A percentile compares a stretch with the other conserved stretches of the same genome.
Evolutionary conservation across 2,888 invertebrate genomes (phyloP).

Genomic region (Hylaea fasciaria): DNA sequence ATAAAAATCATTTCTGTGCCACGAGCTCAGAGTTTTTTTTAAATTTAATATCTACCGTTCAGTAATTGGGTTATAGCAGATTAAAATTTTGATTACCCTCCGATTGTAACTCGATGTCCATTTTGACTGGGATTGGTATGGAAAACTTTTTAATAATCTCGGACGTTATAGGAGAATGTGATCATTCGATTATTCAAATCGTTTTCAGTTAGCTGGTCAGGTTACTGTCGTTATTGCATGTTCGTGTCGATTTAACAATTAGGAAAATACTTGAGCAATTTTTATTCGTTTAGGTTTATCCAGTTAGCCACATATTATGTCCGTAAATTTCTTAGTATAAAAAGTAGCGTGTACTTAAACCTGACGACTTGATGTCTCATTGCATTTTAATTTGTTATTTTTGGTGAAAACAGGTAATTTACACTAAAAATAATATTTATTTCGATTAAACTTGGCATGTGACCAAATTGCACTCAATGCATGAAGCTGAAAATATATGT

Average conservation of each 20-base stretch:
- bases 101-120: constrained; percentile 48
- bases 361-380: too few species aligned
- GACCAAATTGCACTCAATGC: too few species aligned
- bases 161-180: constrained; percentile 27
- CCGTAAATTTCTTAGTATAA: too few species aligned
- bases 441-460: too few species aligned
- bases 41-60: constrained; percentile 39
- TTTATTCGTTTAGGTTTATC: too few species aligned
- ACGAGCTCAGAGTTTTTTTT: constrained; percentile 30
- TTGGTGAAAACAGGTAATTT: too few species aligned
- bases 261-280: background rate
- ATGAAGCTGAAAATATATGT: too few species aligned
- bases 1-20: constrained; percentile 44
- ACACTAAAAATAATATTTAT: too few species aligned
- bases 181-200: constrained; percentile 28
- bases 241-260: background rate
- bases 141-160: constrained; percentile 46
- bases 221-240: constrained; percentile 22
- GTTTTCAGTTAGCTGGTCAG: constrained; percentile 29
- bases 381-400: too few species aligned
- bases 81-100: constrained; percentile 47
- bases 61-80: constrained; percentile 48
- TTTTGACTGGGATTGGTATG: constrained; percentile 45
- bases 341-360: too few species aligned
- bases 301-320: too few species aligned